A percentile compares a stretch with the other conserved stretches of the same genome.
Evolutionary conservation across 1,140 invertebrate genomes (phyloP).

Genomic region (Drosophila eugracilis): DNA sequence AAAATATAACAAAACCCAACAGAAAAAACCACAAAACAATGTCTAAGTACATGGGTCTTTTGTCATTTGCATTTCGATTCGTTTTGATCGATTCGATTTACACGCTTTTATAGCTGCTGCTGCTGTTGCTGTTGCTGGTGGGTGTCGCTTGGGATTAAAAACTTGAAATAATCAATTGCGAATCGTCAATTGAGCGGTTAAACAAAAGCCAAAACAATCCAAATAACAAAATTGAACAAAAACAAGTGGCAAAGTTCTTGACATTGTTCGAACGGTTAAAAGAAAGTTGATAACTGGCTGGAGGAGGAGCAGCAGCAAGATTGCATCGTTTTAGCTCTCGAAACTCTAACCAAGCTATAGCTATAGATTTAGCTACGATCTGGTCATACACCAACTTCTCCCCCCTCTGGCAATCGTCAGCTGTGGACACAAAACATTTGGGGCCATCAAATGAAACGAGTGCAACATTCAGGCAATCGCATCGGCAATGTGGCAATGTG

Average conservation of each 20-base stretch:
- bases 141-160: constrained; percentile 55
- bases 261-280: constrained; percentile 73
- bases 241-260: constrained; percentile 68
- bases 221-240: constrained; percentile 9
- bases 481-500: no score
- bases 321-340: constrained; percentile 4
- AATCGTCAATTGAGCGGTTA: constrained; percentile 23
- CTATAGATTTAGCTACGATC: constrained; percentile 27
- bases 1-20: constrained; percentile 6
- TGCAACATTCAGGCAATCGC: constrained; percentile 25
- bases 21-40: constrained; percentile 21
- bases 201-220: constrained; percentile 11
- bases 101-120: neutral
- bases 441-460: constrained; percentile 59
- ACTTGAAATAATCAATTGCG: constrained; percentile 54
- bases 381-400: constrained; percentile 37
- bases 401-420: constrained; percentile 53
- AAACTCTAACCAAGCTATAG: constrained; percentile 28
- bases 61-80: constrained; percentile 63
- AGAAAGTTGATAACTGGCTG: constrained; percentile 58
- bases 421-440: constrained; percentile 50
- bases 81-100: constrained; percentile 31
- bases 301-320: constrained; percentile 11
- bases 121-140: constrained; percentile 13
- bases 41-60: constrained; percentile 35